Percentiles rank a stretch among this genome's conserved stretches.
These are phyloP conservation scores for Lepidurus packardi DNA, from an alignment of 1,140 invertebrate species.

Conservation along the genomic window DNA sequence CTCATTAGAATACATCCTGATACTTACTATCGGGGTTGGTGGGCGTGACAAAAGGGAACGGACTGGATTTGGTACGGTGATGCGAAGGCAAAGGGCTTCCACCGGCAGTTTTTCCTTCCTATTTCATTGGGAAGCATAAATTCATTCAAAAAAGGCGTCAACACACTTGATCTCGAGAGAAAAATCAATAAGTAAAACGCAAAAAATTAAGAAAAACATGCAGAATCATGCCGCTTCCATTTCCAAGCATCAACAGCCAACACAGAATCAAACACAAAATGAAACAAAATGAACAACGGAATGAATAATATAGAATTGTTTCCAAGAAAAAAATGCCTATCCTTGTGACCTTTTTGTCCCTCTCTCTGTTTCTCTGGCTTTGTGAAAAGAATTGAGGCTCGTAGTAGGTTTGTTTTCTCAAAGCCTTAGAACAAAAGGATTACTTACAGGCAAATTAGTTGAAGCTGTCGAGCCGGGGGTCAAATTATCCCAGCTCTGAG, in stretches of 20 bases:
- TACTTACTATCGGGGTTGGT: constrained; percentile 41
- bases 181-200: not conserved
- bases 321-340: too few species aligned
- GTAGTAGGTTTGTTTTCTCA: not conserved
- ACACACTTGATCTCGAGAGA: not conserved
- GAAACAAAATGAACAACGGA: too few species aligned
- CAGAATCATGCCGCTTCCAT: too few species aligned
- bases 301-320: too few species aligned
- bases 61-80: constrained; percentile 63
- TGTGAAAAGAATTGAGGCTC: not conserved
- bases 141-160: not conserved
- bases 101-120: constrained; percentile 1
- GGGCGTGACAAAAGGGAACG: constrained; percentile 55
- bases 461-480: constrained; percentile 11
- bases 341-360: not conserved
- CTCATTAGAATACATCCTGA: too few species aligned
- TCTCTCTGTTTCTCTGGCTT: not conserved
- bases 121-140: not conserved
- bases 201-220: too few species aligned
- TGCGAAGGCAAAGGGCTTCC: constrained; percentile 44
- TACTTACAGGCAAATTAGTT: constrained; percentile 22
- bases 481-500: constrained; percentile 14
- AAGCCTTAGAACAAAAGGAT: not conserved
- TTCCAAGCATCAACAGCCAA: too few species aligned
- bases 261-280: too few species aligned